Evolutionary conservation across 1,140 invertebrate species (phyloP), one percentile per base, ranked within the genome.

Genomic region (Hyles euphorbiae): DNA sequence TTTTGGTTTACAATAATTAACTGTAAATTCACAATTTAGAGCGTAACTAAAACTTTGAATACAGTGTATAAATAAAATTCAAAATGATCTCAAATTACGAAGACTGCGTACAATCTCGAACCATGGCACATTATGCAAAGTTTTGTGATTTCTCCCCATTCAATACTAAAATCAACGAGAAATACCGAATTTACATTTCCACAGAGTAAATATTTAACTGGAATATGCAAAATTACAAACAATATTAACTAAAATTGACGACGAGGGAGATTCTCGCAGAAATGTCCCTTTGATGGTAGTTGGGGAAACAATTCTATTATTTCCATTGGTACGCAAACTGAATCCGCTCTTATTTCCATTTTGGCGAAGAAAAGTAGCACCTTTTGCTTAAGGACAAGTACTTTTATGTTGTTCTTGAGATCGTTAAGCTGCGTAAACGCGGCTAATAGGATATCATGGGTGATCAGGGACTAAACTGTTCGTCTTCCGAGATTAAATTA

Each of bases 241-340:
- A 61, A 43, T 40, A 54, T 50, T 61, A 62, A 56, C 56, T 57
- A 32, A 33, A 66, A 70, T 61, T 57, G 57, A 34, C 58, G 60
- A 34, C 40, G 50, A 53, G 46, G 52, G 46, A 45, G 22, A n/a
- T 36, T 44, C 43, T 12, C n/a, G n/a, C 11, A 44, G 53, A 52
- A 47, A 53, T 48, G 57, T 51, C 56, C 53, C 54, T 62, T 50
- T 58, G 49, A 59, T 47, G 47, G 53, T 61, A 60, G 53, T 70
- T 61, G 65, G 40, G 50, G 57, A 44, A 44, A 71, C 58, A 65
- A 67, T 70, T 67, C 57, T 58, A 53, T 67, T 59, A 61, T 43
- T 22, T 36, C 53, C 48, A 54, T 48, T 49, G 10, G n/a, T 10
- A n/a, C 43, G 12, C 56, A 51, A 60, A 54, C 48, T 56, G 59